Evolutionary conservation across 2,797 vertebrate species (phyloP).

Genomic region (Varecia variegata): DNA sequence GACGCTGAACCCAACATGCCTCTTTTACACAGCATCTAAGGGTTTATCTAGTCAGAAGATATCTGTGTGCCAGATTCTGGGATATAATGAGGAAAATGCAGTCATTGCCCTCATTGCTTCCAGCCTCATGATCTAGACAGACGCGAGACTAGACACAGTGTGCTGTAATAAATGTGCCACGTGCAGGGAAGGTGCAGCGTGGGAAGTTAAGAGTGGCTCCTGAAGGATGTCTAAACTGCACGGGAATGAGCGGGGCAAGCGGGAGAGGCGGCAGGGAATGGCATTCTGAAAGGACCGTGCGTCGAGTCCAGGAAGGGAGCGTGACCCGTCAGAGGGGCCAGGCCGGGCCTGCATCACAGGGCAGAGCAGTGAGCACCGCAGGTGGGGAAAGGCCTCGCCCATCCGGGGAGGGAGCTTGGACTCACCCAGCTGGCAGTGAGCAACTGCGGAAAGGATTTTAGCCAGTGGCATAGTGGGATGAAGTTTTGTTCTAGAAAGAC

Average conservation of each 20-base stretch:
- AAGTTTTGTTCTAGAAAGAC: neutral
- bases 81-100: neutral
- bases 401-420: neutral
- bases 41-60: neutral
- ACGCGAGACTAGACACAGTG: fast-evolving
- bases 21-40: neutral
- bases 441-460: neutral
- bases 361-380: neutral
- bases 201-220: neutral
- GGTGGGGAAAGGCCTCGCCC: neutral
- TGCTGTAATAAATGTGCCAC: neutral
- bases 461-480: neutral
- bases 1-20: neutral
- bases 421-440: neutral
- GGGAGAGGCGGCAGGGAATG: neutral
- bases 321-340: neutral
- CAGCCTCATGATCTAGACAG: neutral
- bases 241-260: neutral
- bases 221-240: neutral
- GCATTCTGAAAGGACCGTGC: neutral
- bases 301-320: neutral
- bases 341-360: neutral
- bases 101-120: neutral
- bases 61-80: neutral
- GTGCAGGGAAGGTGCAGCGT: neutral